Evolutionary conservation across 2,888 invertebrate genomes (phyloP).

Genomic region (Eulithis prunata): DNA sequence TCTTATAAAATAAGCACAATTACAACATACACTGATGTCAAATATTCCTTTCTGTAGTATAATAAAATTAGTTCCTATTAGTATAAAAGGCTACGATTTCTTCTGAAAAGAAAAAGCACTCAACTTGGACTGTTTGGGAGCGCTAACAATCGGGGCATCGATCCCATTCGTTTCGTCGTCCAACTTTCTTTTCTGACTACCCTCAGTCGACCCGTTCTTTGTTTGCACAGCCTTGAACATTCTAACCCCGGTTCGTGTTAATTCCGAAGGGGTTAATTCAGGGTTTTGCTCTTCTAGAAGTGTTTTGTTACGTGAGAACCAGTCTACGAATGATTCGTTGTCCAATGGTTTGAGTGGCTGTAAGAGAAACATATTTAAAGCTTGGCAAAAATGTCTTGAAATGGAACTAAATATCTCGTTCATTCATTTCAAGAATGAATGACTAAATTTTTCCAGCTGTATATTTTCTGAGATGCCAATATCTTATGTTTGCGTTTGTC

Average conservation of each 20-base stretch:
- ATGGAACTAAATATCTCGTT: too few relatives aligned
- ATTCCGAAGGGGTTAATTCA: slow-evolving; percentile 77
- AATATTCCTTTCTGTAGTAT: not conserved
- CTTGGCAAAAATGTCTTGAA: not conserved
- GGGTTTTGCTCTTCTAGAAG: slow-evolving; percentile 83
- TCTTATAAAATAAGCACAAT: not conserved
- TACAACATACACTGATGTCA: not conserved
- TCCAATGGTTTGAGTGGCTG: slow-evolving; percentile 67
- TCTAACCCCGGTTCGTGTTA: slow-evolving; percentile 82
- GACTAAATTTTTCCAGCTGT: too few relatives aligned
- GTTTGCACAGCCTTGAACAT: slow-evolving; percentile 76
- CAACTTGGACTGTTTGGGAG: slow-evolving; percentile 78
- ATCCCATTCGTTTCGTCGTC: slow-evolving; percentile 55
- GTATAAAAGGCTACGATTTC: slow-evolving; percentile 47
- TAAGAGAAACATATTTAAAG: not conserved
- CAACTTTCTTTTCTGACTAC: slow-evolving; percentile 67
- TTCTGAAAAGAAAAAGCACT: slow-evolving; percentile 79
- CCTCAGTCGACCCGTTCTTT: slow-evolving; percentile 48
- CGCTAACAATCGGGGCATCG: slow-evolving; percentile 55
- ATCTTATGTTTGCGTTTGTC: too few relatives aligned
- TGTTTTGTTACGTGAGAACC: slow-evolving; percentile 85
- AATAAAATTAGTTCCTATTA: not conserved
- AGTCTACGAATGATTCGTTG: slow-evolving; percentile 84
- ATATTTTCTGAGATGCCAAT: too few relatives aligned
- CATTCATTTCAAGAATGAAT: too few relatives aligned